Evolutionary conservation across 2,797 vertebrate genomes (phyloP).

Genomic region (Gorsachius magnificus): DNA sequence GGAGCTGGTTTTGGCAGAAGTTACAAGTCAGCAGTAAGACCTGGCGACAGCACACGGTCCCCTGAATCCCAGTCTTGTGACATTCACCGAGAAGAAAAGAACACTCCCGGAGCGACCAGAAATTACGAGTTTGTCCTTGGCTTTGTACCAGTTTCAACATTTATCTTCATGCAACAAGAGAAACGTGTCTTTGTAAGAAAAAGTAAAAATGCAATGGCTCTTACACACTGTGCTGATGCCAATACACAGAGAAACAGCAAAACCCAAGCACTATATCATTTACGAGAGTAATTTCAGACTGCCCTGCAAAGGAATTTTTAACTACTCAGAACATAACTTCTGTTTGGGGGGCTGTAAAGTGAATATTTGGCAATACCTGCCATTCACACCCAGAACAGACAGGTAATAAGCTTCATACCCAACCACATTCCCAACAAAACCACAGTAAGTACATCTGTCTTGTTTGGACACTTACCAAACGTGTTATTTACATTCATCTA

Average conservation of each 20-base stretch:
- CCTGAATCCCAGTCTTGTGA: neutral
- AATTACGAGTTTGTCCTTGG: neutral
- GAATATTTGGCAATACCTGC: neutral
- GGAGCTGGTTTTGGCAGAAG: neutral
- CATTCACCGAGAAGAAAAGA: neutral
- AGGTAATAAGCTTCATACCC: fast-evolving
- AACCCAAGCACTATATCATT: neutral
- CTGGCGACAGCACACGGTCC: neutral
- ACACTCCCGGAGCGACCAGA: neutral
- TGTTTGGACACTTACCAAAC: neutral
- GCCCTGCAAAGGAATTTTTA: neutral
- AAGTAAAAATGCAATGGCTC: neutral
- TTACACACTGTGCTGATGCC: neutral
- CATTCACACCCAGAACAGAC: neutral
- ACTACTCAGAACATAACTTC: neutral
- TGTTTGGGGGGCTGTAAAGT: neutral
- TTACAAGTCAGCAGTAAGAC: neutral
- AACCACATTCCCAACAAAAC: neutral
- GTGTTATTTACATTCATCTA: conserved; percentile 33
- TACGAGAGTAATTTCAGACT: neutral
- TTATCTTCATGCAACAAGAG: neutral
- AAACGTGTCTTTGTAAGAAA: neutral
- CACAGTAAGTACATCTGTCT: neutral
- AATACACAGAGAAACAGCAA: neutral
- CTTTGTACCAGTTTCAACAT: neutral